Evolutionary conservation across 2,888 invertebrate genomes (phyloP), one percentile per base, ranked within the genome.

Genomic region (Drosophila suboccidentalis): DNA sequence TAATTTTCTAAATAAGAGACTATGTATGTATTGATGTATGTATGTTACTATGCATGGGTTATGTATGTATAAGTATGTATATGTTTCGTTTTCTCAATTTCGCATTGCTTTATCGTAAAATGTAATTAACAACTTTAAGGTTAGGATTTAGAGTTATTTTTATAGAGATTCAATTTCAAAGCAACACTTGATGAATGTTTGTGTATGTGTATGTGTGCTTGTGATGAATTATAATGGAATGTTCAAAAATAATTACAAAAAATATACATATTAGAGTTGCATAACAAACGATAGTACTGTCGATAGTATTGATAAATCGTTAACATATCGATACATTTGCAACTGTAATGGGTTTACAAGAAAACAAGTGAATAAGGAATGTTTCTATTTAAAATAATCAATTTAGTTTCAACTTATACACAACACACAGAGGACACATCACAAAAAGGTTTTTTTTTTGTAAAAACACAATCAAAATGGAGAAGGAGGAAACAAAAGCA

Each of bases 1-100:
- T 49, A 50, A 67, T 57, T 65, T 69, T 63, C 66, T 75, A 75
- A 77, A 71, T 72, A 43, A 69, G 51, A 77, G 17, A 57, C 44
- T 57, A 57, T 57, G 34, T 57, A 57, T 57, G 34, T 46, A 55
- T 57, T 39, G 9, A 54, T 49, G 29, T 44, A 54, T 49, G 29
- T 44, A 6, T 36, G 32, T 17, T 50, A 53, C 54, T 60, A 47
- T 67, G 44, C 75, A 54, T 59, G 46, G 36, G 13, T 13, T 62
- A 66, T 69, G 69, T 41, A 71, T 34, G 69, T 71, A 74, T 75
- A 60, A 50, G 47, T 57, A 38, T 49, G 64, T 50, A 62, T 49
- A 17, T 55, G 22, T 44, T 54, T 59, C 49, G 43, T 47, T 62
- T 61, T 32, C 50, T 64, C 43, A 63, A 65, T 64, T 53, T 60